A percentile compares a stretch with the other conserved stretches of the same genome.
phyloP scores from a whole-genome alignment of 2,888 invertebrate genomes.

The Drosophila engyochracea region DNA sequence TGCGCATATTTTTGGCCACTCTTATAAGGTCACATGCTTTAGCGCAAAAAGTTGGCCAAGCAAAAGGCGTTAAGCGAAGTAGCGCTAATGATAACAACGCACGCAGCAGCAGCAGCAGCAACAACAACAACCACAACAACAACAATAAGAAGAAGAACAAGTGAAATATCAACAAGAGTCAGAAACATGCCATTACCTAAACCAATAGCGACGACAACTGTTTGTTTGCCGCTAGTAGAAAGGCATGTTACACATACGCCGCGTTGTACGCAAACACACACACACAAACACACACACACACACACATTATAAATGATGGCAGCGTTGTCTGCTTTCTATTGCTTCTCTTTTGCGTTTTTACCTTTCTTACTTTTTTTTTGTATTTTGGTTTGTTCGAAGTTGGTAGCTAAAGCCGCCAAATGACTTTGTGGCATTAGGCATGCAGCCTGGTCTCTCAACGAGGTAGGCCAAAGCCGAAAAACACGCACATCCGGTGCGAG shows the following conservation, averaged over 20 bases:
- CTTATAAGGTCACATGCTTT: slow-evolving; percentile 7
- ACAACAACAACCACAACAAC: slow-evolving; percentile 28
- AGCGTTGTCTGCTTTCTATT: slow-evolving; percentile 35
- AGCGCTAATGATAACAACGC: slow-evolving; percentile 66
- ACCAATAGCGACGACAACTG: slow-evolving; percentile 45
- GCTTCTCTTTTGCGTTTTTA: slow-evolving; percentile 10
- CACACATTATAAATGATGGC: slow-evolving; percentile 69
- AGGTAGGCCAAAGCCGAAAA: slow-evolving; percentile 40
- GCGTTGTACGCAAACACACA: slow-evolving; percentile 38
- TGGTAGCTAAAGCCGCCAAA: slow-evolving; percentile 73
- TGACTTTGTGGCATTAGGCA: slow-evolving; percentile 78
- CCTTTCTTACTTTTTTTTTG: slow-evolving; percentile 23
- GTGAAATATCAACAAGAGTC: slow-evolving; percentile 25
- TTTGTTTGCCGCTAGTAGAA: slow-evolving; percentile 41
- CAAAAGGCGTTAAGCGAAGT: slow-evolving; percentile 70
- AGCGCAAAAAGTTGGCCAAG: slow-evolving; percentile 21
- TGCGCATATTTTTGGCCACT: slow-evolving; percentile 13
- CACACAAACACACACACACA: neutral
- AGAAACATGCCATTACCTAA: slow-evolving; percentile 34
- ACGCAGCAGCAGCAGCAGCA: slow-evolving; percentile 56
- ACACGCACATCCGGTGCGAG: slow-evolving; percentile 73
- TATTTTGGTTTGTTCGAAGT: slow-evolving; percentile 44
- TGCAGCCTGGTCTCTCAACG: slow-evolving; percentile 38
- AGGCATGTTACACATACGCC: slow-evolving; percentile 76
- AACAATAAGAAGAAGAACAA: slow-evolving; percentile 2